Evolutionary conservation across 2,113 vertebrate genomes (phyloP).

Genomic region (Podilymbus podiceps): DNA sequence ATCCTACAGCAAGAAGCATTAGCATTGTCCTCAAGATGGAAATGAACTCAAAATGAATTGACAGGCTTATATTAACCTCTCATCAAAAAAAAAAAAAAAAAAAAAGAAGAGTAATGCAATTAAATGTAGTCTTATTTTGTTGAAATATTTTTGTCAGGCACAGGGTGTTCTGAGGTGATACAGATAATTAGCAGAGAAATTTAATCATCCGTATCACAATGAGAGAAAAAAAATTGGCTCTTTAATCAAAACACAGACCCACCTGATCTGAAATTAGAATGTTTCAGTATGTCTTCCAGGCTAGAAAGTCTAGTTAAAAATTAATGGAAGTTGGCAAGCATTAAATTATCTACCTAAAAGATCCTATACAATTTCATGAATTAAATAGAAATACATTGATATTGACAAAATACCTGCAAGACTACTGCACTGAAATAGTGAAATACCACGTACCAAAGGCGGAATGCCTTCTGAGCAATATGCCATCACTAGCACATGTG

Average conservation of each 20-base stretch:
- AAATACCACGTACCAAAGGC: not conserved
- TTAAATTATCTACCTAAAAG: conserved; percentile 52
- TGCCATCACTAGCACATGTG: not conserved
- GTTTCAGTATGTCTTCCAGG: conserved; percentile 47
- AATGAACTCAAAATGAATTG: not conserved
- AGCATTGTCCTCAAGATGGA: not conserved
- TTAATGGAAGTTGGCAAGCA: conserved; percentile 54
- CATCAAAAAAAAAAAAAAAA: not conserved
- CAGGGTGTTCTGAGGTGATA: conserved; percentile 47
- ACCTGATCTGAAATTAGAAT: conserved; percentile 51
- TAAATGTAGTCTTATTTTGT: conserved; percentile 25
- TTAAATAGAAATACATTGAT: conserved; percentile 19
- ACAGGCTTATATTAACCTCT: conserved; percentile 5
- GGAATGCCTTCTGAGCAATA: not conserved
- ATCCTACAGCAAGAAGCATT: not conserved
- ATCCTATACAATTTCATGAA: not conserved
- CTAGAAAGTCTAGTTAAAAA: conserved; percentile 31
- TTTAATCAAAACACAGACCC: conserved; percentile 51
- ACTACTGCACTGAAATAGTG: not conserved
- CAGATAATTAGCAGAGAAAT: conserved; percentile 58
- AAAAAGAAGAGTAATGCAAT: conserved; percentile 2
- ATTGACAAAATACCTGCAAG: not conserved
- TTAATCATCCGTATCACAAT: conserved; percentile 53
- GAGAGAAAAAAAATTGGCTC: conserved; percentile 18
- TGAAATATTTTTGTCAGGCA: conserved; percentile 34